phyloP scores from a whole-genome alignment of 2,113 vertebrate species.

The Todiramphus saurophagus region DNA sequence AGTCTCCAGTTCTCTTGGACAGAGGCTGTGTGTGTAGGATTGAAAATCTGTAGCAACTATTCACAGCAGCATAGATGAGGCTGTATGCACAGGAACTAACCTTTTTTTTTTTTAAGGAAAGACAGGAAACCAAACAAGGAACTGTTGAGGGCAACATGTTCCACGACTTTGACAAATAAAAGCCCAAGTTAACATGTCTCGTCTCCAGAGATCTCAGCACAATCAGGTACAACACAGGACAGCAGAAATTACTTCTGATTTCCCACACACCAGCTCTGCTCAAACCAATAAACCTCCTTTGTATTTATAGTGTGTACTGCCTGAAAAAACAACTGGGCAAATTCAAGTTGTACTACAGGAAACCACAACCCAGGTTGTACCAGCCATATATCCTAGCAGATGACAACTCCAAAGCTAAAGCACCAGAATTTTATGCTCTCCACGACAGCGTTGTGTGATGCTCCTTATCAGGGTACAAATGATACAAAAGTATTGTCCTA shows the following conservation, averaged over 20 bases:
- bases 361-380: neutral
- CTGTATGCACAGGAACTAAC: neutral
- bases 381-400: neutral
- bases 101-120: neutral
- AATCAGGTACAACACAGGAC: neutral
- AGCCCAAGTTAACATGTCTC: neutral
- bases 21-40: rapidly evolving
- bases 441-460: neutral
- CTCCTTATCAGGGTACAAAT: slow-evolving; percentile 4
- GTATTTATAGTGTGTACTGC: neutral
- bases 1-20: neutral
- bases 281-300: neutral
- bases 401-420: neutral
- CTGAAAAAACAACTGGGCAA: neutral
- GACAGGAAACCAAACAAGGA: neutral
- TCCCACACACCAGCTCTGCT: neutral
- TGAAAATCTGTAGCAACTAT: neutral
- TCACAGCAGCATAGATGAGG: neutral
- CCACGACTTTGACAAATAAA: neutral
- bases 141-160: neutral
- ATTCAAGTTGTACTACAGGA: neutral
- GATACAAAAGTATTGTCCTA: slow-evolving; percentile 19
- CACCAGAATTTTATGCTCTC: slow-evolving; percentile 15
- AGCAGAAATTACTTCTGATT: neutral
- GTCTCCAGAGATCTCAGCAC: neutral